These are phyloP conservation scores for Caenorhabditis inopinata DNA, from an alignment of 1,140 invertebrate species.

Conservation along the genomic window DNA sequence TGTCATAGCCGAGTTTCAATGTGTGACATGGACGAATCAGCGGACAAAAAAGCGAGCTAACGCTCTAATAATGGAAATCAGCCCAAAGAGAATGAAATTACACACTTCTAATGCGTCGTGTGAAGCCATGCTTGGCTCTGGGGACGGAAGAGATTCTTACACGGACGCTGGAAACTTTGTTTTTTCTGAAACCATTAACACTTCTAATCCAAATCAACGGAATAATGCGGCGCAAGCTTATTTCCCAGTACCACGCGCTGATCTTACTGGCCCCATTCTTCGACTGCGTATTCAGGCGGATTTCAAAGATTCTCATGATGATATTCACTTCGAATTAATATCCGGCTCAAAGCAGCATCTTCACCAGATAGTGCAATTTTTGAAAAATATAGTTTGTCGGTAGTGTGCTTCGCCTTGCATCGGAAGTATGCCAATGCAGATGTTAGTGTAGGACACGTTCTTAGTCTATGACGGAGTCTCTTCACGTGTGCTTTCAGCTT, in stretches of 20 bases:
- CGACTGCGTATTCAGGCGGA: not conserved
- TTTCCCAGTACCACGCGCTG: not conserved
- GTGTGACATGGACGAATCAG: conserved; percentile 14
- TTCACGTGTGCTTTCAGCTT: too few species aligned
- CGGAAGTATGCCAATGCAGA: too few species aligned
- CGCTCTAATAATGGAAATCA: not conserved
- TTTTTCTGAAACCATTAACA: not conserved
- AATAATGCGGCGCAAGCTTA: not conserved
- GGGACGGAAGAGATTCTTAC: conserved; percentile 12
- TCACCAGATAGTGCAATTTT: conserved; percentile 1
- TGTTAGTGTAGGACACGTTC: too few species aligned
- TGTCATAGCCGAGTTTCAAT: not conserved
- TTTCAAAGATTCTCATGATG: not conserved
- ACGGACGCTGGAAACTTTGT: not conserved
- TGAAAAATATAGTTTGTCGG: conserved; percentile 3
- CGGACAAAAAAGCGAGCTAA: not conserved
- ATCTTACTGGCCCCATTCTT: not conserved
- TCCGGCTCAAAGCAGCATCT: conserved; percentile 2
- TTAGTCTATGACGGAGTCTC: too few species aligned
- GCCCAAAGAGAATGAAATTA: not conserved
- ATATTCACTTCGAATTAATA: not conserved
- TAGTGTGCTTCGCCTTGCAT: too few species aligned
- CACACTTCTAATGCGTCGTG: not conserved
- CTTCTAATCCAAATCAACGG: not conserved
- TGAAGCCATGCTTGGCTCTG: not conserved